phyloP scores from a whole-genome alignment of 2,797 vertebrate species.

The Molossus alvarezi region DNA sequence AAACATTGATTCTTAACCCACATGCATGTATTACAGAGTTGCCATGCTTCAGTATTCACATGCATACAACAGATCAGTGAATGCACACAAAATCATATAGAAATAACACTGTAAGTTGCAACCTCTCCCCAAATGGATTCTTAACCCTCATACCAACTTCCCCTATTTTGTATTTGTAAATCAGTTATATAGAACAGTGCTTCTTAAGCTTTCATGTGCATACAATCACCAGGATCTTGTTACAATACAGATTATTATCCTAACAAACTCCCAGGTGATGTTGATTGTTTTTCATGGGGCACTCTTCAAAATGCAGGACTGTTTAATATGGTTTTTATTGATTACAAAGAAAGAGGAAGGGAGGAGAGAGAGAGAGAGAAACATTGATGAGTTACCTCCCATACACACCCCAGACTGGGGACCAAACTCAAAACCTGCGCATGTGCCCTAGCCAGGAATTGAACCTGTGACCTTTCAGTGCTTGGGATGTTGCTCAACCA shows the following conservation, averaged over 20 bases:
- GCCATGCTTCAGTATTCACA: background rate
- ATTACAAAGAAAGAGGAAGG: background rate
- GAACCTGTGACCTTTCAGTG: background rate
- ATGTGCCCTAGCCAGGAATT: background rate
- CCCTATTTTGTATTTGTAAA: background rate
- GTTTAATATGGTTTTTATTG: background rate
- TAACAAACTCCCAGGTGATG: background rate
- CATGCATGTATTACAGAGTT: background rate
- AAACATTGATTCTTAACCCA: background rate
- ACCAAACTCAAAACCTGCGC: background rate
- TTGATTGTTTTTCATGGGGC: background rate
- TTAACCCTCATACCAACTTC: background rate
- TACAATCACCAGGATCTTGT: background rate
- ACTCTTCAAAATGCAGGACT: background rate
- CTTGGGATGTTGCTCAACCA: background rate
- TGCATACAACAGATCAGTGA: background rate
- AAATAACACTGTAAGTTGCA: background rate
- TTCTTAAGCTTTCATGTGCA: background rate
- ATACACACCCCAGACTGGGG: background rate
- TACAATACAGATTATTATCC: background rate
- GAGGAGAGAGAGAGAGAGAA: background rate
- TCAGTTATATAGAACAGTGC: background rate
- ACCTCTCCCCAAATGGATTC: background rate
- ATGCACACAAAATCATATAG: background rate
- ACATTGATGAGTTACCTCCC: too few relatives aligned